Evolutionary conservation across 1,140 invertebrate species (phyloP).

Genomic region (Gryon sp.): DNA sequence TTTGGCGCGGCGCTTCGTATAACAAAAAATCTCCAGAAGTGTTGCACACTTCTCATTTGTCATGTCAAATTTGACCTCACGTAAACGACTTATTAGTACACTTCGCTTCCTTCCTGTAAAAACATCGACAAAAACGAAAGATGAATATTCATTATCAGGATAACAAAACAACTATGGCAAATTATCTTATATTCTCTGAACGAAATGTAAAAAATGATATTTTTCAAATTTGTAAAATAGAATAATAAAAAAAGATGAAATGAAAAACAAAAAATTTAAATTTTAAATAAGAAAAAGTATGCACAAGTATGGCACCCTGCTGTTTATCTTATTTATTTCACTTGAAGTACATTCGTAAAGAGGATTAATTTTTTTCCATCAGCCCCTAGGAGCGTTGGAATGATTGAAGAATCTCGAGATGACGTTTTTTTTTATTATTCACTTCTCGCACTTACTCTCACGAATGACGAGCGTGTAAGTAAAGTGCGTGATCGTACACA

Average conservation of each 20-base stretch:
- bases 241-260: no score
- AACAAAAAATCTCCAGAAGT: not conserved
- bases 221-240: no score
- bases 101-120: not conserved
- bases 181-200: no score
- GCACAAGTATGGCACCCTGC: no score
- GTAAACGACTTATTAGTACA: not conserved
- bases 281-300: no score
- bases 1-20: not conserved
- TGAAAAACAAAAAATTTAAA: no score
- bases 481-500: not conserved
- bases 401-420: constrained; percentile 5
- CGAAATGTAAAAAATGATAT: no score
- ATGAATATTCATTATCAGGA: no score
- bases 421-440: constrained; percentile 25
- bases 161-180: no score
- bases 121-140: not conserved
- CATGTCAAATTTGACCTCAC: constrained; percentile 22
- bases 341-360: not conserved
- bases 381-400: constrained; percentile 3
- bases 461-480: constrained; percentile 11
- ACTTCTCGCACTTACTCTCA: constrained; percentile 2
- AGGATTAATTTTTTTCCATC: constrained; percentile 8
- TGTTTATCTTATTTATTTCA: constrained; percentile 6
- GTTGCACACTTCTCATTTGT: constrained; percentile 1